These are phyloP conservation scores for Sarcophaga carnaria DNA, from an alignment of 2,888 invertebrate species.

Conservation along the genomic window DNA sequence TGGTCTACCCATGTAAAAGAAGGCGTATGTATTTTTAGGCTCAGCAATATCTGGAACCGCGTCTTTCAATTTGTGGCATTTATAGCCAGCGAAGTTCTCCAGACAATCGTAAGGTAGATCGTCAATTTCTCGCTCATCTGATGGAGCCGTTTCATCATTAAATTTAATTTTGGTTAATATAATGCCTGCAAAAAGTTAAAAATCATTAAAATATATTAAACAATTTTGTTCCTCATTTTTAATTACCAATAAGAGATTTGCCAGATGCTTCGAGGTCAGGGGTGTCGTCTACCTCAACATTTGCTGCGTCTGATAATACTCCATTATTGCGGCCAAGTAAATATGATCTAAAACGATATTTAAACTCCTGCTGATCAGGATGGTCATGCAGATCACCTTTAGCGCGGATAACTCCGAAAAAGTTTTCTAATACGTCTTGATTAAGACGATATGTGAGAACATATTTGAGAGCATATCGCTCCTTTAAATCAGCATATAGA, in stretches of 20 bases:
- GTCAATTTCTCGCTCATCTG: not conserved
- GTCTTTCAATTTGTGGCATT: too few relatives aligned
- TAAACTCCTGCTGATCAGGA: conserved; percentile 47
- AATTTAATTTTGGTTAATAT: too few relatives aligned
- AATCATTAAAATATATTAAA: too few relatives aligned
- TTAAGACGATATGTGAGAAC: conserved; percentile 58
- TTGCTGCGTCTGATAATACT: not conserved
- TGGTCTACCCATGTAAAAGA: not conserved
- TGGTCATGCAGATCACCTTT: conserved; percentile 56
- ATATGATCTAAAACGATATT: too few relatives aligned
- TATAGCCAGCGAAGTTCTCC: not conserved
- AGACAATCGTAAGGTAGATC: not conserved
- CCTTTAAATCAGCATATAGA: conserved; percentile 27
- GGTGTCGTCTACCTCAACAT: not conserved
- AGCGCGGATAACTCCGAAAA: conserved; percentile 58
- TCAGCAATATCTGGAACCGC: not conserved
- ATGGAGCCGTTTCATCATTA: too few relatives aligned
- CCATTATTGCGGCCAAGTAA: conserved; percentile 28
- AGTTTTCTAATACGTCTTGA: conserved; percentile 60
- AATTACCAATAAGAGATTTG: not conserved
- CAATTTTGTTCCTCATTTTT: too few relatives aligned
- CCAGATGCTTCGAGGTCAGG: not conserved
- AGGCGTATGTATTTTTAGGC: not conserved
- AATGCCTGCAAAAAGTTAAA: too few relatives aligned
- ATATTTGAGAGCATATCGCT: conserved; percentile 36